Percentiles rank a stretch among this genome's conserved stretches.
Evolutionary conservation across 2,888 invertebrate genomes (phyloP).

Genomic region (Ophion costatus): DNA sequence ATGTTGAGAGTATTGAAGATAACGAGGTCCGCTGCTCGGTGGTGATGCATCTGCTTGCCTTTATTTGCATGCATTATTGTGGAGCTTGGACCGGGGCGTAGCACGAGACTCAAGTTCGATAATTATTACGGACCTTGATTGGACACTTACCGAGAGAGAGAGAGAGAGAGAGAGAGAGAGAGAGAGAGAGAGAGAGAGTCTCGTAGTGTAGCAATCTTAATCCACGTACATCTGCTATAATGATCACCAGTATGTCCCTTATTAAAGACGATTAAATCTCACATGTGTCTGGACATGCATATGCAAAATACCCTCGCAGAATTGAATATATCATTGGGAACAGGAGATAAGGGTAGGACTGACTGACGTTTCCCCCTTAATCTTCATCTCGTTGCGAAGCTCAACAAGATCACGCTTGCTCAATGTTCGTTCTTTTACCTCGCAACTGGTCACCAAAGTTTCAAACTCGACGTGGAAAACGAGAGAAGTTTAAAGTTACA

Average conservation of each 20-base stretch:
- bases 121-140: slow-evolving; percentile 64
- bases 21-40: slow-evolving; percentile 26
- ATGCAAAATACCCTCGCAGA: background rate
- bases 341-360: slow-evolving; percentile 15
- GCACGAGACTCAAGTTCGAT: slow-evolving; percentile 51
- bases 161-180: slow-evolving; percentile 33
- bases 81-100: slow-evolving; percentile 26
- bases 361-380: slow-evolving; percentile 16
- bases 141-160: slow-evolving; percentile 47
- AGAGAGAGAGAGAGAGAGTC: background rate
- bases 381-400: slow-evolving; percentile 31
- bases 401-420: slow-evolving; percentile 36
- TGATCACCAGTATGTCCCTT: slow-evolving; percentile 51
- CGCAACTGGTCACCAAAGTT: background rate
- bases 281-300: slow-evolving; percentile 9
- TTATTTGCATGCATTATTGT: slow-evolving; percentile 39
- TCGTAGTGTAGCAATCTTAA: slow-evolving; percentile 21
- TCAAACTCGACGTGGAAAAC: slow-evolving; percentile 3
- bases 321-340: slow-evolving; percentile 39
- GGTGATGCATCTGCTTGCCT: slow-evolving; percentile 15
- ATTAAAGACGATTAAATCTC: slow-evolving; percentile 56
- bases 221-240: slow-evolving; percentile 27
- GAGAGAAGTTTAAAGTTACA: background rate
- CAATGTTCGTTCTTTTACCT: slow-evolving; percentile 17
- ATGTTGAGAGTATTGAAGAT: slow-evolving; percentile 24